Base-by-base conservation (phyloP, 1,140 invertebrate genomes). In the Drosophila ficusphila region DNA sequence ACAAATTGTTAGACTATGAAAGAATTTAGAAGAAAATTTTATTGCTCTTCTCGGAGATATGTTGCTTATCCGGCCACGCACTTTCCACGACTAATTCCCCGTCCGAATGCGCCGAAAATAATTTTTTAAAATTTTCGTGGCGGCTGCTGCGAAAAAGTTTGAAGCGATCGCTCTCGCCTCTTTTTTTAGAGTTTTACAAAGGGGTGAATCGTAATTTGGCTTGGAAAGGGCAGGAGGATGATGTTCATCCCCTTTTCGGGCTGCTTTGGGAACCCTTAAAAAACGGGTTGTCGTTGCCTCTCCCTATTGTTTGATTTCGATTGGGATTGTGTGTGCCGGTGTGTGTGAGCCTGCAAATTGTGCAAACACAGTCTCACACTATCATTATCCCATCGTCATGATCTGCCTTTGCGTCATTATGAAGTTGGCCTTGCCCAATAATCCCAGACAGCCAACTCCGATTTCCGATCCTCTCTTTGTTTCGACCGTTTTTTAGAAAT, bases 201-300 rank as follows among this genome's bases (percentile, higher is more conserved):
- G 82, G 82, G 82, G 82, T 86, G 82, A 86, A 86, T 75, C 82
- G 77, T 75, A 82, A 71, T 86, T 86, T 68, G 76, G 73, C 52
- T 49, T 48, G 47, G 62, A 34, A 71, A 67, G 25, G 33, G 12
- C 21, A 9, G 44, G 71, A 68, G 57, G 58, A 53, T 38, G 57
- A 64, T 19, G 67, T 86, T 76, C 81, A 88, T 69, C 81, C 81
- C 79, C 77, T 44, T 81, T 33, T 34, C 27, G 46, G 34, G 61
- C 46, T 34, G 60, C 21, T 19, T 60, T 49, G 76, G 68, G 49
- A 79, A 85, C 81, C 79, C 77, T 74, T 71, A 75, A 73, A 76
- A 88, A 88, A 47, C 46, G 47, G 70, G 77, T 74, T 56, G 52
- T 38, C 53, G 56, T 61, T 11, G 62, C 27, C 42, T 34, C 72